A percentile compares a stretch with the other conserved stretches of the same genome.
phyloP scores from a whole-genome alignment of 2,113 vertebrate species.

The Formicarius rufipectus region DNA sequence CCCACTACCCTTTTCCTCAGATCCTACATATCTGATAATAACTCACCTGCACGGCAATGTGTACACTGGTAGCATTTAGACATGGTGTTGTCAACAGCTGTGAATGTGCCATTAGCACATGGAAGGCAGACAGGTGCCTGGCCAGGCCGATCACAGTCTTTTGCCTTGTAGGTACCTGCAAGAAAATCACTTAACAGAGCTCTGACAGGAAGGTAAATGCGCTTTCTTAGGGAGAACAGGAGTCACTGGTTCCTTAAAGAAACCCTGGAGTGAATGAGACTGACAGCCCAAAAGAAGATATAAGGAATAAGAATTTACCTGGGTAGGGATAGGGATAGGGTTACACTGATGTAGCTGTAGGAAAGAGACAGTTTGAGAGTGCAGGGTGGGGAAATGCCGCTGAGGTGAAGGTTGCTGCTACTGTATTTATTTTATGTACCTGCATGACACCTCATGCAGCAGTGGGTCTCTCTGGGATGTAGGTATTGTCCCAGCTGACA shows the following conservation, averaged over 20 bases:
- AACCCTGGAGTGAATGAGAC: neutral
- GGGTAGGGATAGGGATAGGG: neutral
- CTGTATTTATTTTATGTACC: constrained; percentile 3
- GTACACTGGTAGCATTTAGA: constrained; percentile 24
- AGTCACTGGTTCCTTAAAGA: neutral
- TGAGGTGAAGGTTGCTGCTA: neutral
- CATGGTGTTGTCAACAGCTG: constrained; percentile 40
- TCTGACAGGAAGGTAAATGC: neutral
- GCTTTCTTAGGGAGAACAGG: neutral
- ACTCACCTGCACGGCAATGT: constrained; percentile 29
- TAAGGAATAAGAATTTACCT: neutral
- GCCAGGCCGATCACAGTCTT: constrained; percentile 31
- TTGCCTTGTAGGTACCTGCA: constrained; percentile 62
- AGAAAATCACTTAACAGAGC: neutral
- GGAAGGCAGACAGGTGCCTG: neutral
- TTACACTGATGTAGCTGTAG: neutral
- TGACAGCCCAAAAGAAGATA: neutral
- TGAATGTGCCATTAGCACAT: constrained; percentile 9
- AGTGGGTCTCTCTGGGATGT: constrained; percentile 55
- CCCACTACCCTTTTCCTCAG: neutral
- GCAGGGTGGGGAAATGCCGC: neutral
- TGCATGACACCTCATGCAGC: constrained; percentile 66
- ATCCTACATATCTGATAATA: neutral
- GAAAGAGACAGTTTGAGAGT: neutral
- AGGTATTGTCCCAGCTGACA: constrained; percentile 53